phyloP scores from a whole-genome alignment of 2,113 vertebrate genomes.

The Gymnobelideus leadbeateri region DNA sequence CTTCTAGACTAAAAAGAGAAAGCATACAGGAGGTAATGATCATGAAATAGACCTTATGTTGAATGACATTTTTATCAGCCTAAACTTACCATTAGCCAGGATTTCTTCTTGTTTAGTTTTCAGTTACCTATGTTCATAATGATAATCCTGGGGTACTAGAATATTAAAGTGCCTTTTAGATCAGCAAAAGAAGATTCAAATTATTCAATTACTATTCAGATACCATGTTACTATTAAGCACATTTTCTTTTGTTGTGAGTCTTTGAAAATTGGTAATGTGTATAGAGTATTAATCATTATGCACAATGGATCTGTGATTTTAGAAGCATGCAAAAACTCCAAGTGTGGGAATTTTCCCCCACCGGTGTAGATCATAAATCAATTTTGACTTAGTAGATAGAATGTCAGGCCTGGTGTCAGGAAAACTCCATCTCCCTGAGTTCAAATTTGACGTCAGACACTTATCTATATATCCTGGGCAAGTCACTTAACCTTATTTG shows the following conservation, averaged over 20 bases:
- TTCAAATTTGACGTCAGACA: neutral
- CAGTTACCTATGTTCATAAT: slow-evolving; percentile 5
- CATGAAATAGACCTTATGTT: neutral
- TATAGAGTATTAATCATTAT: neutral
- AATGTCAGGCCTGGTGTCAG: neutral
- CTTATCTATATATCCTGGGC: neutral
- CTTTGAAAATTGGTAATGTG: neutral
- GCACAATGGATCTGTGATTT: neutral
- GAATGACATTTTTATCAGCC: slow-evolving; percentile 6
- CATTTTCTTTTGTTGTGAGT: slow-evolving; percentile 1
- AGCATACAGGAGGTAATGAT: neutral
- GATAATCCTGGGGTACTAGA: neutral
- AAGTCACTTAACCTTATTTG: neutral
- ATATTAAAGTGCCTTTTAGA: neutral
- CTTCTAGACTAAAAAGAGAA: slow-evolving; percentile 15
- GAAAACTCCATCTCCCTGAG: neutral
- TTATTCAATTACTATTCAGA: slow-evolving; percentile 10
- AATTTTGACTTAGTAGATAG: neutral
- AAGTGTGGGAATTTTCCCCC: neutral
- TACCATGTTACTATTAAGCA: neutral
- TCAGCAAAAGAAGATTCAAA: neutral
- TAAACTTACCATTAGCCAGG: neutral
- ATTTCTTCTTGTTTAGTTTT: slow-evolving; percentile 23
- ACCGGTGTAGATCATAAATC: neutral
- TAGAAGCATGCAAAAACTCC: neutral